A percentile compares a stretch with the other conserved stretches of the same genome.
These are phyloP conservation scores for Chalcosyrphus nemorum DNA, from an alignment of 2,888 invertebrate species.

Conservation along the genomic window DNA sequence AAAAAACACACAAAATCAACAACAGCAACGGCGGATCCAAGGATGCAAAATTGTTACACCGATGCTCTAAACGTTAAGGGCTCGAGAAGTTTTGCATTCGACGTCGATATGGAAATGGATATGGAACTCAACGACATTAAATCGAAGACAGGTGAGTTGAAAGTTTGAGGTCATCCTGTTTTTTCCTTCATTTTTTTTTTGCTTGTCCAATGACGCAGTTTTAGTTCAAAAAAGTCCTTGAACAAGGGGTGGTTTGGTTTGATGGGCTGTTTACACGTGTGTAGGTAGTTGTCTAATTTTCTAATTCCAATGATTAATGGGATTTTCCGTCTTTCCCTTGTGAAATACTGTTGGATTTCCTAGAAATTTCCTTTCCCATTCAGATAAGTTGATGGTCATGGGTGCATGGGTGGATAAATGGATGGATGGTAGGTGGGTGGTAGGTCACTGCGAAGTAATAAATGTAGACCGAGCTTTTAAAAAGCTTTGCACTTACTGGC, in stretches of 20 bases:
- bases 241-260: not conserved
- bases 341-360: not conserved
- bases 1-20: too few species aligned
- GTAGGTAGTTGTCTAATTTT: slow-evolving; percentile 1
- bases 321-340: not conserved
- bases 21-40: slow-evolving; percentile 13
- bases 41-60: slow-evolving; percentile 79
- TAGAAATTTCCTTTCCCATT: not conserved
- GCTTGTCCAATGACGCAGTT: slow-evolving; percentile 51
- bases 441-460: not conserved
- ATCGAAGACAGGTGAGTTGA: slow-evolving; percentile 63
- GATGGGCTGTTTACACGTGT: not conserved
- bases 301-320: slow-evolving; percentile 43
- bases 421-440: not conserved
- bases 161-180: not conserved
- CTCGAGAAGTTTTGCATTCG: slow-evolving; percentile 81
- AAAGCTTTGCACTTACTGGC: not conserved
- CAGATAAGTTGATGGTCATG: not conserved
- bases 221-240: slow-evolving; percentile 13
- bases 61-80: slow-evolving; percentile 79
- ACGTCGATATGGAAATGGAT: slow-evolving; percentile 82
- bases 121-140: slow-evolving; percentile 76
- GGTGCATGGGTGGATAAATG: not conserved
- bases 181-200: too few species aligned
- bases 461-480: slow-evolving; percentile 9